These are phyloP conservation scores for Arge pagana DNA, from an alignment of 2,888 invertebrate species.

Conservation along the genomic window DNA sequence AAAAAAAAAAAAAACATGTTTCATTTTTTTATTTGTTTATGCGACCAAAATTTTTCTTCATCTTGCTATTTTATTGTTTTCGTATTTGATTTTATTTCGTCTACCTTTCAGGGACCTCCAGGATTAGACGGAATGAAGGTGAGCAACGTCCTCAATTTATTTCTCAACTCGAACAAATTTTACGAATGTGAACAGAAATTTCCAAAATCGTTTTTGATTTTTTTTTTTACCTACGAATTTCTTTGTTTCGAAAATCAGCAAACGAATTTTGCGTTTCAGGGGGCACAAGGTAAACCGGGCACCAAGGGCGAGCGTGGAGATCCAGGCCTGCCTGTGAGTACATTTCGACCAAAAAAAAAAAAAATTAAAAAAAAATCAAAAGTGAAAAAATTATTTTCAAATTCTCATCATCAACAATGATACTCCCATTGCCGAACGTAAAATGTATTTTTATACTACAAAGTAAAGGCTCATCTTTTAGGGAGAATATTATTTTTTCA, in stretches of 20 bases:
- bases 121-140: constrained; percentile 97
- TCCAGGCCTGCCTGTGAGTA: constrained; percentile 88
- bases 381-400: too few relatives aligned
- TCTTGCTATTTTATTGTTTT: constrained; percentile 36
- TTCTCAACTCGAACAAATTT: constrained; percentile 1
- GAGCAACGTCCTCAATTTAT: constrained; percentile 57
- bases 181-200: constrained; percentile 8
- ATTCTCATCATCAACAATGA: too few relatives aligned
- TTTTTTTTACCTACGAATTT: constrained; percentile 3
- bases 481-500: too few relatives aligned
- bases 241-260: too few relatives aligned
- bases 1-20: constrained; percentile 37
- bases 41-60: constrained; percentile 26
- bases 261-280: constrained; percentile 62
- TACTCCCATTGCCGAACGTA: too few relatives aligned
- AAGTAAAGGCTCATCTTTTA: too few relatives aligned
- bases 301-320: constrained; percentile 91
- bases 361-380: too few relatives aligned
- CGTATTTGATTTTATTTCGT: constrained; percentile 62
- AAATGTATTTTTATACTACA: too few relatives aligned
- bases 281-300: constrained; percentile 91
- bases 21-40: constrained; percentile 17
- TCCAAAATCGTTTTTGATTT: neutral
- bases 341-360: too few relatives aligned
- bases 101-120: constrained; percentile 81